Base-by-base conservation (phyloP, 2,113 vertebrate genomes). In the Cyprinus carpio region DNA sequence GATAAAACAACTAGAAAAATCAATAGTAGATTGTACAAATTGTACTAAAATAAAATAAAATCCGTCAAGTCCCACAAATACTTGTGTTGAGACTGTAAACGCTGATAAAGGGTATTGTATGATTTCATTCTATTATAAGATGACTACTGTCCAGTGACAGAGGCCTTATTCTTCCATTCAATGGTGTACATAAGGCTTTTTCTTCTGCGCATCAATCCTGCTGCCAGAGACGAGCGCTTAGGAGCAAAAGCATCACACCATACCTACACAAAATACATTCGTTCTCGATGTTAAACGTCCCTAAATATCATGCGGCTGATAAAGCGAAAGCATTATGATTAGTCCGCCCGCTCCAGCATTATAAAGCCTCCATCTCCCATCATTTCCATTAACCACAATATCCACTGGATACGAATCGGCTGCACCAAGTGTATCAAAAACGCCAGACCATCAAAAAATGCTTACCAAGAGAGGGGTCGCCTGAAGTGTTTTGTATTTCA, bases 151-250 rank as follows among this genome's bases (percentile, higher is more conserved):
- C 83, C 29, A 15, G 64, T 69, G 29, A 89, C 60, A 87, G 87
- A 90, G 88, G 84, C 78, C 87, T 90, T 85, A 81, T 87, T 87
- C 87, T 84, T 86, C 87, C 64, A 83, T 58, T 71, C 88, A 29
- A 27, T 87, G 90, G 89, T 89, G 89, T 91, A 87, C 85, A 87
- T 90, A 90, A 91, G 91, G 92, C 91, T 86, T 89, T 84, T 79
- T 93, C 91, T 92, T 92, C 92, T 92, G 92, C 93, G 92, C 91
- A 92, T 93, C 92, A 92, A 91, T 92, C 91, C 89, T 90, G 87
- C 91, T 90, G 89, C 92, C 91, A 89, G 85, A 91, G 85, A 86
- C 87, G 88, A 89, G 81, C 87, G 82, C 80, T 90, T 90, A 88
- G 90, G 54, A 72, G 75, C 58, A 58, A 75, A 85, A 87, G 90